Conservation (phyloP, 2,888 invertebrate species). For the Steinernema hermaphroditum region DNA sequence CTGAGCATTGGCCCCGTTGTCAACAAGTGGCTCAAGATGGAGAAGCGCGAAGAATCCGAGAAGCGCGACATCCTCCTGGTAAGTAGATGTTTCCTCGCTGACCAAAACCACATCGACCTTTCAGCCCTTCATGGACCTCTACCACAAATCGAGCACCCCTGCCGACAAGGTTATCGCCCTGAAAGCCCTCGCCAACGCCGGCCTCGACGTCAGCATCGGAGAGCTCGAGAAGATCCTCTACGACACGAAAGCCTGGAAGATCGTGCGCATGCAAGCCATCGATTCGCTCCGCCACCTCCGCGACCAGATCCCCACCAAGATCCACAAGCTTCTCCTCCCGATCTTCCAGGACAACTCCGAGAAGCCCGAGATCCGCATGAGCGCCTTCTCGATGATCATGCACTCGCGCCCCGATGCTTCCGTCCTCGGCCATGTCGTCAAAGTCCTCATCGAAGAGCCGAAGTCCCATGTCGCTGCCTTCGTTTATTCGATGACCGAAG, state of each 20-base stretch:
- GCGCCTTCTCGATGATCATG: conserved; percentile 44
- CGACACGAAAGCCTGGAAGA: conserved; percentile 45
- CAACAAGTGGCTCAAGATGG: conserved; percentile 12
- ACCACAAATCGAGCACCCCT: conserved; percentile 38
- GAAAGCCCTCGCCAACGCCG: conserved; percentile 64
- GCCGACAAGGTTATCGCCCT: conserved; percentile 60
- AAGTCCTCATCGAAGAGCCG: conserved; percentile 38
- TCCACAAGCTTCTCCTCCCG: conserved; percentile 48
- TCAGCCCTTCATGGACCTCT: conserved; percentile 9
- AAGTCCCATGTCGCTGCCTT: conserved; percentile 43
- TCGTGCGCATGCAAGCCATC: conserved; percentile 53
- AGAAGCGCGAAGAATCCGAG: conserved; percentile 35
- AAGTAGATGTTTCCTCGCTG: background rate
- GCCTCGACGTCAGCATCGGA: conserved; percentile 52
- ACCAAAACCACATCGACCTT: background rate
- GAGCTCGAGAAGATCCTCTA: conserved; percentile 62
- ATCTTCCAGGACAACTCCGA: conserved; percentile 45
- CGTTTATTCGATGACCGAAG: conserved; percentile 39
- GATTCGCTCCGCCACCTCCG: conserved; percentile 48
- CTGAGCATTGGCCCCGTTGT: conserved; percentile 49
- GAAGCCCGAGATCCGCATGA: conserved; percentile 43
- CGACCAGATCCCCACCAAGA: conserved; percentile 40
- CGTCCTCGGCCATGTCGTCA: conserved; percentile 49
- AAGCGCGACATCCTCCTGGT: conserved; percentile 46
- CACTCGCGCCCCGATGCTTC: conserved; percentile 39